phyloP scores from a whole-genome alignment of 1,140 invertebrate species.

The Callitettix versicolor region DNA sequence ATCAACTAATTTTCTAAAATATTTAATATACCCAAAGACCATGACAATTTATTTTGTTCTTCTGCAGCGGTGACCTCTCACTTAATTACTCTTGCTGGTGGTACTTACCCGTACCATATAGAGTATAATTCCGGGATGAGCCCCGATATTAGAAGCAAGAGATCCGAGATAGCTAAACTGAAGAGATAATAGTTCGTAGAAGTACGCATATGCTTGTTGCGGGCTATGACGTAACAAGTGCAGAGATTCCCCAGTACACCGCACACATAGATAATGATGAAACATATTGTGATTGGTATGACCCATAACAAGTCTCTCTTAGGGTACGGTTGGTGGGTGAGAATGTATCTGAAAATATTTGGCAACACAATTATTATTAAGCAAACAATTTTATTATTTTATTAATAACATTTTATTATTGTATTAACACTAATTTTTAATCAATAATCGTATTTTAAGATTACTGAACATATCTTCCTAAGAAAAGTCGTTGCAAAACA shows the following conservation, averaged over 20 bases:
- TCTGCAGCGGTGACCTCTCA: too few species aligned
- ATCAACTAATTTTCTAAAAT: too few species aligned
- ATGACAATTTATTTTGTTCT: too few species aligned
- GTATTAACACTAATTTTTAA: too few species aligned
- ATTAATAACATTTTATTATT: too few species aligned
- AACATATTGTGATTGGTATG: conserved; percentile 53
- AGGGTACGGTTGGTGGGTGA: conserved; percentile 30
- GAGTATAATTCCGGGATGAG: conserved; percentile 67
- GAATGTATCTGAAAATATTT: background rate
- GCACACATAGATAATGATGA: conserved; percentile 62
- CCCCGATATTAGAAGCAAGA: conserved; percentile 62
- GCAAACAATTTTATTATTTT: too few species aligned
- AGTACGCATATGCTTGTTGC: conserved; percentile 71
- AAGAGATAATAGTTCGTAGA: conserved; percentile 81
- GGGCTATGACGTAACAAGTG: conserved; percentile 74
- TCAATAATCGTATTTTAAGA: too few species aligned
- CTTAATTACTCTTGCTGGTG: too few species aligned
- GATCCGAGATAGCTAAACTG: conserved; percentile 76
- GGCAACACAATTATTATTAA: too few species aligned
- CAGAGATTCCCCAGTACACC: conserved; percentile 78
- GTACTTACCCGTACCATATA: conserved; percentile 67
- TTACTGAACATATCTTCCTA: too few species aligned
- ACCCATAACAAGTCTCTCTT: conserved; percentile 40
- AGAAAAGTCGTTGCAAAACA: too few species aligned
- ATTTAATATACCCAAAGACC: too few species aligned